phyloP scores from a whole-genome alignment of 2,113 vertebrate genomes.

The Percopsis transmontana region DNA sequence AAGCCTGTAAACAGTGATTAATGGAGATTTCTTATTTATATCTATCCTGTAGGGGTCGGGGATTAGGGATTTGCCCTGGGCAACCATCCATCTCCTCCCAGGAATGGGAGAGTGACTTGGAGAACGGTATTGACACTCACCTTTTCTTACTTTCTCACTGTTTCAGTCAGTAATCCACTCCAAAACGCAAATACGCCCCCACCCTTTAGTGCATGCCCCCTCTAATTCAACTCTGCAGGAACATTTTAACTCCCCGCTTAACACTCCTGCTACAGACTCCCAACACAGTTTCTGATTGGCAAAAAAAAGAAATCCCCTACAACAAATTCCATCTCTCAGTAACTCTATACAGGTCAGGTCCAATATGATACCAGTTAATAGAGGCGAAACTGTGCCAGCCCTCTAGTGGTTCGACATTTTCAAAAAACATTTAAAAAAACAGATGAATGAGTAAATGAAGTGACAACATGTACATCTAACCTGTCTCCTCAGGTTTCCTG shows the following conservation, averaged over 20 bases:
- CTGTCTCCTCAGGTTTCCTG: slow-evolving; percentile 73
- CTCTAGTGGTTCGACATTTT: background rate
- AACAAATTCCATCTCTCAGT: too few relatives aligned
- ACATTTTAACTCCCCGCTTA: background rate
- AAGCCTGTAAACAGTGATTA: slow-evolving; percentile 53
- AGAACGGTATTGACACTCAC: slow-evolving; percentile 26
- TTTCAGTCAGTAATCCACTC: slow-evolving; percentile 14
- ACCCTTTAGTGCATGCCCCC: too few relatives aligned
- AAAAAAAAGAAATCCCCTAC: background rate
- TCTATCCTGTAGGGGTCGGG: slow-evolving; percentile 38
- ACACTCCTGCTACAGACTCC: background rate
- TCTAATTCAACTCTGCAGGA: slow-evolving; percentile 10
- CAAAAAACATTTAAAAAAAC: slow-evolving; percentile 26
- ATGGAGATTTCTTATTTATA: slow-evolving; percentile 65
- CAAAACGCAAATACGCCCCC: slow-evolving; percentile 7
- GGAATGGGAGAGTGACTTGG: slow-evolving; percentile 15
- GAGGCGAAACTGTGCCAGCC: slow-evolving; percentile 5
- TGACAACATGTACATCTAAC: slow-evolving; percentile 67
- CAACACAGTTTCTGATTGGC: background rate
- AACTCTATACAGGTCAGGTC: background rate
- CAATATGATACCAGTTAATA: background rate
- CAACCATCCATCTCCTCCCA: slow-evolving; percentile 36
- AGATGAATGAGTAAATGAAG: slow-evolving; percentile 56
- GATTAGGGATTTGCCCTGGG: slow-evolving; percentile 32
- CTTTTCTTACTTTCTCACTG: slow-evolving; percentile 37